These are phyloP conservation scores for Corynorhinus townsendii DNA, from an alignment of 2,113 vertebrate species.

Conservation along the genomic window DNA sequence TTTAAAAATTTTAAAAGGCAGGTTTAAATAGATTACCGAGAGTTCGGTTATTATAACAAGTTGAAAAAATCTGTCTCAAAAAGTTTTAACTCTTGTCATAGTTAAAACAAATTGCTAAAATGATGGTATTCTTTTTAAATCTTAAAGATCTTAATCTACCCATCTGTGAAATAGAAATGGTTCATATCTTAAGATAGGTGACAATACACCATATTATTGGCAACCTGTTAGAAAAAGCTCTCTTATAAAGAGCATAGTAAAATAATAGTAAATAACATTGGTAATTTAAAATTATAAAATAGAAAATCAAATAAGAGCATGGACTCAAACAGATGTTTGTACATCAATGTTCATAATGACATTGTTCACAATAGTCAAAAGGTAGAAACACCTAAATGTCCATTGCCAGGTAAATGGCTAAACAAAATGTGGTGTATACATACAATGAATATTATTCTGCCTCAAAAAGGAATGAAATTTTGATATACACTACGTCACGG, in stretches of 20 bases:
- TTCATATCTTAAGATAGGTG: neutral
- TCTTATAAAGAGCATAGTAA: constrained; percentile 32
- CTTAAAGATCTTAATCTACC: neutral
- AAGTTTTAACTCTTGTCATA: neutral
- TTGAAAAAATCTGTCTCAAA: neutral
- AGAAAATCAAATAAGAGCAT: constrained; percentile 14
- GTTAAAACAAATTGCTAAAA: neutral
- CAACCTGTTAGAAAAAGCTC: neutral
- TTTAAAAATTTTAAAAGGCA: neutral
- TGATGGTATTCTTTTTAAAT: neutral
- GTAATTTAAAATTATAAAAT: constrained; percentile 31
- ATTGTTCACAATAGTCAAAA: neutral
- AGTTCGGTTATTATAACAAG: neutral
- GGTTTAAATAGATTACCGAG: neutral
- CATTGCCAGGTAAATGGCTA: neutral
- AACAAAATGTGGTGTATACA: neutral
- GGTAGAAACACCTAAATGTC: neutral
- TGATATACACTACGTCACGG: neutral
- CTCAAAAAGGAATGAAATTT: neutral
- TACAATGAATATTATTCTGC: neutral
- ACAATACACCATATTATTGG: neutral
- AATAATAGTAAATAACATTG: neutral
- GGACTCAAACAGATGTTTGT: neutral
- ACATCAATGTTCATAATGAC: neutral
- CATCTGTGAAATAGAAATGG: neutral